Conservation (phyloP, 2,888 invertebrate genomes). For the Hololepta plana region DNA sequence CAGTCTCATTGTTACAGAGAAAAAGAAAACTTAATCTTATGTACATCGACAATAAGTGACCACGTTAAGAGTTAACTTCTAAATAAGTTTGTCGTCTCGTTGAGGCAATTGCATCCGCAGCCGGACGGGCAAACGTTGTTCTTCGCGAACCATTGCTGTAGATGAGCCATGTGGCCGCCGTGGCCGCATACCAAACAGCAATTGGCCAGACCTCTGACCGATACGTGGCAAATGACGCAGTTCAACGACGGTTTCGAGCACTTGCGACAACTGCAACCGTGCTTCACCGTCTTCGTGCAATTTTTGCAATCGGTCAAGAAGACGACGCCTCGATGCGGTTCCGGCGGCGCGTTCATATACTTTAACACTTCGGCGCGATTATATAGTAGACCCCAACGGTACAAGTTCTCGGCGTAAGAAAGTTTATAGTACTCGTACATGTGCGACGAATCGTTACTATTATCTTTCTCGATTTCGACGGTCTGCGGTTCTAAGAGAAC, state of each 20-base stretch:
- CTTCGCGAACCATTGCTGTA: constrained; percentile 64
- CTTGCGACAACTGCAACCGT: constrained; percentile 30
- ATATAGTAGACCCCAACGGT: constrained; percentile 28
- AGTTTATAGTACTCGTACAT: constrained; percentile 72
- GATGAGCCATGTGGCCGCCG: constrained; percentile 76
- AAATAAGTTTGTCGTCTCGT: constrained; percentile 32
- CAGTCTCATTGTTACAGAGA: no score
- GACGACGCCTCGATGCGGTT: constrained; percentile 38
- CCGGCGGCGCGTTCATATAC: constrained; percentile 29
- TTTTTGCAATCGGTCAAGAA: constrained; percentile 53
- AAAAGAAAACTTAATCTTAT: constrained; percentile 5
- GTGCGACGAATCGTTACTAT: no score
- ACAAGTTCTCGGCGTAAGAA: constrained; percentile 75
- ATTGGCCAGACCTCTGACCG: constrained; percentile 68
- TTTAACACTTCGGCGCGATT: constrained; percentile 42
- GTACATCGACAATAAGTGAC: no score
- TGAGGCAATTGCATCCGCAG: constrained; percentile 79
- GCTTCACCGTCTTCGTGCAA: constrained; percentile 31
- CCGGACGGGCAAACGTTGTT: constrained; percentile 75
- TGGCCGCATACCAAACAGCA: constrained; percentile 85
- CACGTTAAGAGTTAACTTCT: constrained; percentile 3
- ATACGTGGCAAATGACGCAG: constrained; percentile 71
- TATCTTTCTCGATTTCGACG: constrained; percentile 30
- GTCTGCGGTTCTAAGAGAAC: no score
- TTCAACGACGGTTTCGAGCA: constrained; percentile 61